Evolutionary conservation across 2,797 vertebrate species (phyloP).

Genomic region (Anguilla obscura): DNA sequence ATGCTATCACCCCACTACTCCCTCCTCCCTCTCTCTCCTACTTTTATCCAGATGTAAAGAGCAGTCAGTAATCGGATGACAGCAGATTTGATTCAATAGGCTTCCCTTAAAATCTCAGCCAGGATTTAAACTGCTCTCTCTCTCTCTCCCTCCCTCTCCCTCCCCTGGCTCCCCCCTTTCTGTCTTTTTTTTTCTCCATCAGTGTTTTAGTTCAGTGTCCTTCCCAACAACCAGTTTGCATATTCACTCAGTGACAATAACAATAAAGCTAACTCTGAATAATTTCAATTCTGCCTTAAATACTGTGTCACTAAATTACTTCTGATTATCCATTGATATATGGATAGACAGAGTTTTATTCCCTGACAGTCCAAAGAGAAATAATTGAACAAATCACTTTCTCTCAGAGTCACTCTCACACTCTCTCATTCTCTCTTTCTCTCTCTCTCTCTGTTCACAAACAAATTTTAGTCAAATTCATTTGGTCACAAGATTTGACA

Average conservation of each 20-base stretch:
- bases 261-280: conserved; percentile 54
- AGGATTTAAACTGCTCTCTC: conserved; percentile 73
- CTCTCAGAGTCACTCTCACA: conserved; percentile 50
- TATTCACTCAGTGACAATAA: conserved; percentile 65
- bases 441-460: conserved; percentile 64
- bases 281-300: conserved; percentile 55
- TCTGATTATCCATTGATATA: background rate
- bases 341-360: background rate
- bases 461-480: conserved; percentile 80
- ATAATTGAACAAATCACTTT: conserved; percentile 54
- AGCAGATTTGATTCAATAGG: conserved; percentile 81
- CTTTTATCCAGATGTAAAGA: conserved; percentile 78
- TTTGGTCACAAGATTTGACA: conserved; percentile 69
- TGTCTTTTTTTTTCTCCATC: conserved; percentile 39
- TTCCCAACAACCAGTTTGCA: conserved; percentile 47
- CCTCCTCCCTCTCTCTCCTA: conserved; percentile 61
- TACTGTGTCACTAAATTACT: background rate
- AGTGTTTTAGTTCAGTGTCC: conserved; percentile 61
- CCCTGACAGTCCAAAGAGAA: conserved; percentile 21
- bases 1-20: conserved; percentile 62
- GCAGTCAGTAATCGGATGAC: conserved; percentile 82
- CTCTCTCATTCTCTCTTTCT: conserved; percentile 51
- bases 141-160: conserved; percentile 47
- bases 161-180: background rate
- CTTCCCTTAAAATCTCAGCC: conserved; percentile 76